Evolutionary conservation across 2,797 vertebrate species (phyloP).

Genomic region (Esox masquinongy): DNA sequence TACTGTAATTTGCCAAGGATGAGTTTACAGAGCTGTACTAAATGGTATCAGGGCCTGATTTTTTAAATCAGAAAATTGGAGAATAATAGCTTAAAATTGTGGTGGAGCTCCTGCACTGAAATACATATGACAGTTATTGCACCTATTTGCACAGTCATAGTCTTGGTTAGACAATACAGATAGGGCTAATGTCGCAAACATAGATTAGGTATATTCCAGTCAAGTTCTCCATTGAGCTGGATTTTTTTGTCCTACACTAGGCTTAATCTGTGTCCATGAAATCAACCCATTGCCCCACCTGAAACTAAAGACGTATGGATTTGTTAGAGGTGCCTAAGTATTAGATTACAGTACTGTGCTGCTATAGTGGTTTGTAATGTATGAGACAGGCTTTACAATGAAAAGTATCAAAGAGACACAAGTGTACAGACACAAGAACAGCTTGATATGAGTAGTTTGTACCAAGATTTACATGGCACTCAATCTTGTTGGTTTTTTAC

Average conservation of each 20-base stretch:
- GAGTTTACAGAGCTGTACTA: not conserved
- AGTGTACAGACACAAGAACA: not conserved
- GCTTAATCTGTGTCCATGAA: too few species aligned
- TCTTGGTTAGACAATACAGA: not conserved
- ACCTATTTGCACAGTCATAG: too few species aligned
- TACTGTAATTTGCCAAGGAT: not conserved
- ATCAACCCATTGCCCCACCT: too few species aligned
- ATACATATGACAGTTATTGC: not conserved
- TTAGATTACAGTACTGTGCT: constrained; percentile 1
- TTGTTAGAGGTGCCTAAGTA: not conserved
- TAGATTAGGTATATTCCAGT: not conserved
- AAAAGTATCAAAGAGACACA: not conserved
- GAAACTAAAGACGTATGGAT: not conserved
- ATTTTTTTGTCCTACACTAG: too few species aligned
- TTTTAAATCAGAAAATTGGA: too few species aligned
- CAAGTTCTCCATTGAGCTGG: too few species aligned
- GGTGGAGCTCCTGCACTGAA: too few species aligned
- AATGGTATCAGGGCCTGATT: not conserved
- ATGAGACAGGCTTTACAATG: not conserved
- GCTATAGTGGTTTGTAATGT: not conserved
- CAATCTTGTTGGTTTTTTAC: not conserved
- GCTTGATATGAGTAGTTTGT: not conserved
- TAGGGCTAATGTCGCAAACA: not conserved
- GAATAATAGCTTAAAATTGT: too few species aligned
- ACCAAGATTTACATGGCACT: not conserved